These are phyloP conservation scores for Euwallacea similis DNA, from an alignment of 1,140 invertebrate species.

Conservation along the genomic window DNA sequence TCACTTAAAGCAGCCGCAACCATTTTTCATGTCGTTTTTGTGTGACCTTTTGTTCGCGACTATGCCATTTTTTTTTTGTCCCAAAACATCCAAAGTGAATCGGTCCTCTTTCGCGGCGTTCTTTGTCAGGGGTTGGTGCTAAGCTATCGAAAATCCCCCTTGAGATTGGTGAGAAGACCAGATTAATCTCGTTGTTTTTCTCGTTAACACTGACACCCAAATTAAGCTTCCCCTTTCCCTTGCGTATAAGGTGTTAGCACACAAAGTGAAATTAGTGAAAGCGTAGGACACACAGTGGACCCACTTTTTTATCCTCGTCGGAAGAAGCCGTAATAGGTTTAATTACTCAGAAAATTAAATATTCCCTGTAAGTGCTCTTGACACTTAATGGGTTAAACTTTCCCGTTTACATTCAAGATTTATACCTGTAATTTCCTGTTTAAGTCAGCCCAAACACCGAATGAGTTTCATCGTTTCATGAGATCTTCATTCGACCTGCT, in stretches of 20 bases:
- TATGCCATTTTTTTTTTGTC: conserved; percentile 1
- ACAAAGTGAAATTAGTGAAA: too few species aligned
- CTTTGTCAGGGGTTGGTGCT: not conserved
- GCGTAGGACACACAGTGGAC: not conserved
- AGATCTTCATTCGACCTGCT: too few species aligned
- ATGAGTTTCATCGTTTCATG: too few species aligned
- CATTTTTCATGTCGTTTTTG: not conserved
- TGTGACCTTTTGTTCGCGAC: not conserved
- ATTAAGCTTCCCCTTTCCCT: too few species aligned
- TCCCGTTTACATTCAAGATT: conserved; percentile 14
- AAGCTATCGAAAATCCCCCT: not conserved
- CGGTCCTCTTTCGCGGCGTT: too few species aligned
- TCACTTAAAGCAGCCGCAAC: conserved; percentile 10
- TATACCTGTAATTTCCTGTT: conserved; percentile 25
- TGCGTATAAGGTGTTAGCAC: too few species aligned
- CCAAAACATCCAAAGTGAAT: too few species aligned
- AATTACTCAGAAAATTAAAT: conserved; percentile 22
- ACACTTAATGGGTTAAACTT: conserved; percentile 20
- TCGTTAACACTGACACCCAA: too few species aligned
- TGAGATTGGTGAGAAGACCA: too few species aligned
- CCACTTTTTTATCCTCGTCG: not conserved
- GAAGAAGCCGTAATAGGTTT: conserved; percentile 17
- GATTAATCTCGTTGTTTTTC: too few species aligned
- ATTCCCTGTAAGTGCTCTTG: conserved; percentile 3
- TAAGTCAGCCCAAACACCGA: not conserved